Conservation (phyloP, 2,797 vertebrate genomes). For the Gallinago stenura region DNA sequence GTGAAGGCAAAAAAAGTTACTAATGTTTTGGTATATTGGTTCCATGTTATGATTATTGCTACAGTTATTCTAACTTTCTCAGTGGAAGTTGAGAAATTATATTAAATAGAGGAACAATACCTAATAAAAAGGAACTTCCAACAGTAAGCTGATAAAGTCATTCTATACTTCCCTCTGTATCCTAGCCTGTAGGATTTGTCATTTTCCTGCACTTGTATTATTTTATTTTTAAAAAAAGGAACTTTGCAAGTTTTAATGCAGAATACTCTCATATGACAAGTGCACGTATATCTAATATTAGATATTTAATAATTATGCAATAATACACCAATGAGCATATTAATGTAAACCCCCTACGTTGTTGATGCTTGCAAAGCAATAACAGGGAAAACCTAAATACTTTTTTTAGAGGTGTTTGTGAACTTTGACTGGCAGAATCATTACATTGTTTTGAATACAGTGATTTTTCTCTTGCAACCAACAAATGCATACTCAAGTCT, state of each 20-base stretch:
- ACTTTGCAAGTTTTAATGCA: background rate
- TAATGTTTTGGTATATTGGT: background rate
- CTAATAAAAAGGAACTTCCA: background rate
- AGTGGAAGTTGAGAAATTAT: background rate
- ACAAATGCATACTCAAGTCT: background rate
- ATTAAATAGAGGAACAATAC: background rate
- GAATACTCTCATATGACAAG: background rate
- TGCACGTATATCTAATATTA: background rate
- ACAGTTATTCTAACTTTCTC: background rate
- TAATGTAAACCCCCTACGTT: fast-evolving
- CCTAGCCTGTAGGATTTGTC: background rate
- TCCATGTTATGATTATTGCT: background rate
- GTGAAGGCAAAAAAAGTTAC: background rate
- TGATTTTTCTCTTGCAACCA: background rate
- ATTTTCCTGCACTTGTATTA: background rate
- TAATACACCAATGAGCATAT: background rate
- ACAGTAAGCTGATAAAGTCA: background rate
- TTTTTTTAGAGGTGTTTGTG: background rate
- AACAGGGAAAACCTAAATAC: background rate
- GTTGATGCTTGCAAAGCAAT: background rate
- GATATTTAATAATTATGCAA: background rate
- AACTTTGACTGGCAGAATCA: background rate
- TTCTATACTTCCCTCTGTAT: background rate
- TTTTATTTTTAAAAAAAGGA: background rate
- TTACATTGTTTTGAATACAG: background rate